Percentiles rank a stretch among this genome's conserved stretches.
Evolutionary conservation across 2,113 vertebrate genomes (phyloP).

Genomic region (Labrus mixtus): DNA sequence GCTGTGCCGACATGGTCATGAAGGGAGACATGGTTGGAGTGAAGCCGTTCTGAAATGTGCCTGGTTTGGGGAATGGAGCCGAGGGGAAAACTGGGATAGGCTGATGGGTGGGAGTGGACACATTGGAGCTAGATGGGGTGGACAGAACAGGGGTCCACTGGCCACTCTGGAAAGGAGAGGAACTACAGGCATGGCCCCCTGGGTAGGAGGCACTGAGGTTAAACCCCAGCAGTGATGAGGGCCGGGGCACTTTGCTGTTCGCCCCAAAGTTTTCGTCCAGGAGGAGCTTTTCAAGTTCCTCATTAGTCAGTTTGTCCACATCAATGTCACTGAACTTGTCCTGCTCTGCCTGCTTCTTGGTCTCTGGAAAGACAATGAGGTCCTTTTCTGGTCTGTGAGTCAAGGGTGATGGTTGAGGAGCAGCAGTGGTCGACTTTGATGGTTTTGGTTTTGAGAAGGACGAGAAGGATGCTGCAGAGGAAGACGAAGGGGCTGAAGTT

Average conservation of each 20-base stretch:
- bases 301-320: constrained; percentile 91
- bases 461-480: constrained; percentile 54
- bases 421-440: constrained; percentile 56
- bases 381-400: constrained; percentile 87
- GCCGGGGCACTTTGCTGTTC: constrained; percentile 79
- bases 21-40: constrained; percentile 83
- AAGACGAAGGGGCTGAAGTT: constrained; percentile 50
- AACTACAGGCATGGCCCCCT: constrained; percentile 84
- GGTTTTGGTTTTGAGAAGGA: constrained; percentile 53
- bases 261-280: constrained; percentile 92
- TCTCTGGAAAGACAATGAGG: constrained; percentile 96
- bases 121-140: constrained; percentile 81
- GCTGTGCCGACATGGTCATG: constrained; percentile 83
- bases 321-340: constrained; percentile 88
- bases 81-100: constrained; percentile 86
- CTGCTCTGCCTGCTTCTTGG: constrained; percentile 83
- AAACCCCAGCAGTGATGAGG: constrained; percentile 82
- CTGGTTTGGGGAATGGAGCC: constrained; percentile 86
- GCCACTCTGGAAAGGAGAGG: constrained; percentile 81
- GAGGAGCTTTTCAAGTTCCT: constrained; percentile 94
- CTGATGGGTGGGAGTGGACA: constrained; percentile 76
- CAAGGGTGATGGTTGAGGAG: constrained; percentile 76
- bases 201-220: constrained; percentile 90
- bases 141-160: constrained; percentile 88
- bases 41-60: constrained; percentile 93